Evolutionary conservation across 2,888 invertebrate species (phyloP).

Genomic region (Himalopsyche kuldschensis): DNA sequence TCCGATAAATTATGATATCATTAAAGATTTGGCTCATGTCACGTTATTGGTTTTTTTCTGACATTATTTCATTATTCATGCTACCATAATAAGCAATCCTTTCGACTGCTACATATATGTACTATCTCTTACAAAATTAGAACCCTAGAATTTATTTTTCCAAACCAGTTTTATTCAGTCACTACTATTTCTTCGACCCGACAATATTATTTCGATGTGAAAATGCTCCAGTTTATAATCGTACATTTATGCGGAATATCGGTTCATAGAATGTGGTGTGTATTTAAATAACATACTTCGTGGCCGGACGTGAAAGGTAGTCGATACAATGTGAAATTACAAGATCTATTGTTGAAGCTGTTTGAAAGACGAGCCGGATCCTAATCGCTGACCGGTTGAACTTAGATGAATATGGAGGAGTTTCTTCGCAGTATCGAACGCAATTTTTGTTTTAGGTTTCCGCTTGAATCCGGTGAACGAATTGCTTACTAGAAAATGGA

Average conservation of each 20-base stretch:
- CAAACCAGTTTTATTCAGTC: too few species aligned
- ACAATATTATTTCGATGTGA: too few species aligned
- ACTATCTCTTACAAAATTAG: too few species aligned
- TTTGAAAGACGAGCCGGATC: background rate
- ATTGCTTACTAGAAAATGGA: background rate
- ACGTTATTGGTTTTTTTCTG: background rate
- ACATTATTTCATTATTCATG: background rate
- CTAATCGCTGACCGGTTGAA: background rate
- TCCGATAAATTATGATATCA: background rate
- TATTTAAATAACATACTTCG: too few species aligned
- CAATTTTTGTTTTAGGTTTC: background rate
- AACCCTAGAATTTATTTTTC: too few species aligned
- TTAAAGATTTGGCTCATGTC: background rate
- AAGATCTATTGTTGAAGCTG: background rate
- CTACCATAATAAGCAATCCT: too few species aligned
- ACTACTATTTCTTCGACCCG: too few species aligned
- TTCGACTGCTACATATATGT: too few species aligned
- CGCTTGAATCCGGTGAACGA: background rate
- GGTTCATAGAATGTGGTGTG: too few species aligned
- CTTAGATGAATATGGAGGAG: background rate
- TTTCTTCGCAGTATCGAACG: background rate
- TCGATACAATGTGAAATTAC: background rate
- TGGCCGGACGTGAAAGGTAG: too few species aligned
- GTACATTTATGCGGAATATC: too few species aligned
- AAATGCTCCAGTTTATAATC: too few species aligned